Evolutionary conservation across 1,140 invertebrate species (phyloP).

Genomic region (Microvelia longipes): DNA sequence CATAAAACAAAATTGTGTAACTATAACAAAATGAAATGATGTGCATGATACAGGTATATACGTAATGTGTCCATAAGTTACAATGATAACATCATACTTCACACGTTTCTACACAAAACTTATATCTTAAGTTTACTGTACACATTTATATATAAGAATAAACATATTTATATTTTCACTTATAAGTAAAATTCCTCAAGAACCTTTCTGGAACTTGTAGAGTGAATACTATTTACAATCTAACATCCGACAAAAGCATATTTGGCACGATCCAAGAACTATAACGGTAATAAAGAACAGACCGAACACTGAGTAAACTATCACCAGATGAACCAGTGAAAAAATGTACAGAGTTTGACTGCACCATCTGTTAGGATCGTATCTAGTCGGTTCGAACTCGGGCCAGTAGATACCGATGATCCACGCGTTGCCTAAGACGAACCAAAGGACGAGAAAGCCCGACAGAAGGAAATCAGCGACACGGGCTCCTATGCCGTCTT

Average conservation of each 20-base stretch:
- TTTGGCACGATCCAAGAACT: conserved; percentile 42
- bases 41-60: too few species aligned
- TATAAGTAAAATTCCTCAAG: too few species aligned
- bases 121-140: too few species aligned
- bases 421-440: conserved; percentile 61
- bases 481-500: conserved; percentile 31
- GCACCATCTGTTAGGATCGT: conserved; percentile 58
- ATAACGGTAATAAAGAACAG: conserved; percentile 40
- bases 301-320: conserved; percentile 39
- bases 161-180: too few species aligned
- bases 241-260: conserved; percentile 48
- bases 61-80: too few species aligned
- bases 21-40: too few species aligned
- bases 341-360: conserved; percentile 60
- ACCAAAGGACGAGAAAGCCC: conserved; percentile 57
- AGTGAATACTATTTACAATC: conserved; percentile 44
- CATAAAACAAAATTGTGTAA: too few species aligned
- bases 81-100: too few species aligned
- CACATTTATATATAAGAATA: too few species aligned
- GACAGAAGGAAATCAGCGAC: conserved; percentile 41
- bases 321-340: conserved; percentile 47
- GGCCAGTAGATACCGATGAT: conserved; percentile 61
- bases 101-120: too few species aligned
- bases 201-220: conserved; percentile 3
- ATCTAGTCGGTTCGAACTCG: conserved; percentile 45